Evolutionary conservation across 1,140 invertebrate species (phyloP).

Genomic region (Drosophila yakuba): DNA sequence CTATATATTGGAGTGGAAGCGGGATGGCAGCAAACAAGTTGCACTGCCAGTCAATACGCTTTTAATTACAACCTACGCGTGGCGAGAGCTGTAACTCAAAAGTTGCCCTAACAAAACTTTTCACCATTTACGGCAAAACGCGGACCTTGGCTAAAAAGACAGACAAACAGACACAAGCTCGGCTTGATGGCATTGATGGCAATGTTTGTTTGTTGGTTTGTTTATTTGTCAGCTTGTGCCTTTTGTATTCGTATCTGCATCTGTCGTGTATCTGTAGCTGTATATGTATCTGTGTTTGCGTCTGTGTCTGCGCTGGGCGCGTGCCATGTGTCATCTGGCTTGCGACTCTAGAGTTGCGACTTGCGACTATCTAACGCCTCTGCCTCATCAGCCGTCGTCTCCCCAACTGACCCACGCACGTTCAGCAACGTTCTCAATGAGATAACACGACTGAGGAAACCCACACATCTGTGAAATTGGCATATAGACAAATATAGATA

Average conservation of each 20-base stretch:
- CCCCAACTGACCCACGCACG: constrained; percentile 73
- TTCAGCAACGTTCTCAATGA: constrained; percentile 66
- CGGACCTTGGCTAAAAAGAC: constrained; percentile 64
- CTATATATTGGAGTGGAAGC: constrained; percentile 52
- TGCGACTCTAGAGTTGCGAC: constrained; percentile 49
- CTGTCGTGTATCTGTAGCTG: constrained; percentile 35
- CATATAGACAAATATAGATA: constrained; percentile 70
- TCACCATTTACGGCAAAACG: constrained; percentile 74
- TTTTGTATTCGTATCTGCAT: not conserved
- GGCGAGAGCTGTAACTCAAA: constrained; percentile 47
- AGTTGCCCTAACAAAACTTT: constrained; percentile 76
- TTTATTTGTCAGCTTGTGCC: constrained; percentile 20
- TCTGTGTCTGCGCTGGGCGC: constrained; percentile 61
- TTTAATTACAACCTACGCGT: constrained; percentile 77
- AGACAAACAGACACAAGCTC: constrained; percentile 16
- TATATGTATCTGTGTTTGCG: not conserved
- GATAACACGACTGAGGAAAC: constrained; percentile 70
- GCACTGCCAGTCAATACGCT: constrained; percentile 78
- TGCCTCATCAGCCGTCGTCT: constrained; percentile 71
- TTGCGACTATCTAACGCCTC: constrained; percentile 82
- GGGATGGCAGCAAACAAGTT: constrained; percentile 54
- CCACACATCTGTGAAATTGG: constrained; percentile 65
- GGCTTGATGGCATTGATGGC: constrained; percentile 71
- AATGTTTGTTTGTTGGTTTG: constrained; percentile 48
- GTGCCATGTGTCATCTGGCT: constrained; percentile 80